Conservation (phyloP, 2,113 vertebrate genomes). For the Accipiter cooperii region DNA sequence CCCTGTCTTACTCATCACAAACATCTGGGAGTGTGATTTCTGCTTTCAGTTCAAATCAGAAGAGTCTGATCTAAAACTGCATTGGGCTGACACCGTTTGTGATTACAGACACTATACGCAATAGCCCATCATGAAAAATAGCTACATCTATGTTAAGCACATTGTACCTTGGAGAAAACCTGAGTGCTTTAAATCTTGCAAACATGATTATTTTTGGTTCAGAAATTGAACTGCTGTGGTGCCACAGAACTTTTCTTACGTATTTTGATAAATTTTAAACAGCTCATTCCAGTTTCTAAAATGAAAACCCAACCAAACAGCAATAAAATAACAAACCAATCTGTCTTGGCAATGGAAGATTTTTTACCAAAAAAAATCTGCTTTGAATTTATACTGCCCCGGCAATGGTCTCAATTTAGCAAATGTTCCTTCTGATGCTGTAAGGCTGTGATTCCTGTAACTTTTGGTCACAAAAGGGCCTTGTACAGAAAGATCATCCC, state of each 20-base stretch:
- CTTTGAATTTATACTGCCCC: background rate
- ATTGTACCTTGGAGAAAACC: background rate
- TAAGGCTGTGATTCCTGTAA: background rate
- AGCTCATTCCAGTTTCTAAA: background rate
- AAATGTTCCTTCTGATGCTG: background rate
- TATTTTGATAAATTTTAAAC: background rate
- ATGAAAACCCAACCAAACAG: background rate
- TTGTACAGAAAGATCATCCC: background rate
- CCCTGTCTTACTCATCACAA: background rate
- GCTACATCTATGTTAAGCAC: background rate
- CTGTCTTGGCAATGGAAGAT: background rate
- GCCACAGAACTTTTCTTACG: background rate
- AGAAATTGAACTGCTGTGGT: background rate
- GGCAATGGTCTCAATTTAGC: background rate
- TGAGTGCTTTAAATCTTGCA: background rate
- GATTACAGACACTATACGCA: background rate
- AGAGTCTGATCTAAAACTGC: background rate
- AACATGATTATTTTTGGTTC: background rate
- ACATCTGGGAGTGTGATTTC: background rate
- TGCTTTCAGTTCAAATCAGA: background rate
- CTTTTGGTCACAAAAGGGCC: background rate
- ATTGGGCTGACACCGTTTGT: background rate
- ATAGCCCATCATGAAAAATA: background rate
- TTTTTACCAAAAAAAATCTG: background rate
- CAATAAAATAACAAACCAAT: background rate